Base-by-base conservation (phyloP, 2,113 vertebrate species). In the Ictalurus punctatus region DNA sequence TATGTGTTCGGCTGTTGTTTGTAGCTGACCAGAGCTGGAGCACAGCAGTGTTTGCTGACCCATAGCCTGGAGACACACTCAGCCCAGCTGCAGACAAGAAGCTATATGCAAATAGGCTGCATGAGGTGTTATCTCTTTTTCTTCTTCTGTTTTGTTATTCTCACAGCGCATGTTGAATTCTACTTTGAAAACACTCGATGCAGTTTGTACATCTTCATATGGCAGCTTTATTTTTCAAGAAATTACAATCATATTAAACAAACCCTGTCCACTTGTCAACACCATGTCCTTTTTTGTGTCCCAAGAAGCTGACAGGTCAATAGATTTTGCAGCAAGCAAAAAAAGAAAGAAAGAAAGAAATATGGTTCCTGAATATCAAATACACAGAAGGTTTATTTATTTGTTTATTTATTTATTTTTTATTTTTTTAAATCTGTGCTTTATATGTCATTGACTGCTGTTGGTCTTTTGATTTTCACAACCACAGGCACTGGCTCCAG, bases 211-310 rank as follows among this genome's bases (percentile, higher is more conserved):
- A 86, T 92, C 73, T 25, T 79, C 82, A 91, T 87, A 87, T 89
- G 90, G 84, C 90, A 92, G 80, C 90, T 92, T 92, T 92, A 92
- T 91, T 92, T 78, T 76, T 88, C 88, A 90, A 88, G 81, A 90
- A 89, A 91, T 89, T 58, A 90, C 91, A 92, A 21, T 56, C 83
- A 79, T 86, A 89, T 78, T 69, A 89, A 91, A 87, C 90, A 92
- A 86, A 87, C 63, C 90, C 48, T 63, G 83, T 86, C 83, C 34
- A 27, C 73, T 86, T 80, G 48, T 54, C 83, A 78, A 54, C 59
- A 19, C n/a, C 78, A 37, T 56, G 23, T 56, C 65, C 54, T 10
- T 44, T 88, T 87, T 78, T 83, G 12, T 73, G 59, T 73, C 52
- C 52, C 19, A n/a, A 79, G 73, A 88, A 80, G 71, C 34, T 23